Percentiles rank a stretch among this genome's conserved stretches.
Conservation (phyloP, 2,797 vertebrate genomes). For the Brotula barbata region DNA sequence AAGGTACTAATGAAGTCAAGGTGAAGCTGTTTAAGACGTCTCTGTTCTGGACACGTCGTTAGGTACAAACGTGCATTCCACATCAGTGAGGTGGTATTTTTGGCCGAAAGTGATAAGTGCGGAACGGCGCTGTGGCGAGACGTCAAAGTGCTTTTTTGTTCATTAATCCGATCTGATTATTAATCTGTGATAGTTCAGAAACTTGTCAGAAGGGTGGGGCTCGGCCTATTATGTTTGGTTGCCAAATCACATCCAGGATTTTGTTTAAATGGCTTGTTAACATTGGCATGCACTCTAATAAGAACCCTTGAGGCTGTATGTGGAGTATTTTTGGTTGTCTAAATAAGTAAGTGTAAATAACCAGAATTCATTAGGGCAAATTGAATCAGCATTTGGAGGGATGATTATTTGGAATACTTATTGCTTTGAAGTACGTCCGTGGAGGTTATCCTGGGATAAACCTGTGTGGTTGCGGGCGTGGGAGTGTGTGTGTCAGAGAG, state of each 20-base stretch:
- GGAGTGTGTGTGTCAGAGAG: neutral
- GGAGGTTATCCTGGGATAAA: neutral
- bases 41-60: neutral
- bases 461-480: neutral
- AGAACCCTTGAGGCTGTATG: too few relatives aligned
- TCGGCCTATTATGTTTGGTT: neutral
- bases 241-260: neutral
- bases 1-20: neutral
- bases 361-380: too few relatives aligned
- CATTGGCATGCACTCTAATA: too few relatives aligned
- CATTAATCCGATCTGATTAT: slow-evolving; percentile 8
- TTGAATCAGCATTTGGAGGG: too few relatives aligned
- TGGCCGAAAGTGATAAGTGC: slow-evolving; percentile 21
- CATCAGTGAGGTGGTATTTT: neutral
- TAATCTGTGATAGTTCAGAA: slow-evolving; percentile 14
- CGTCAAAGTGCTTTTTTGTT: slow-evolving; percentile 9
- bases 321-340: too few relatives aligned
- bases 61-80: neutral
- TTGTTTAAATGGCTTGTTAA: neutral
- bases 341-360: too few relatives aligned
- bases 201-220: slow-evolving; percentile 1
- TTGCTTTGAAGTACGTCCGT: neutral
- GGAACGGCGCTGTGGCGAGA: slow-evolving; percentile 4
- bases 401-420: too few relatives aligned
- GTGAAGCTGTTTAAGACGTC: neutral